Conservation (phyloP, 2,888 invertebrate genomes). For the Eumacrocentrus americanus region DNA sequence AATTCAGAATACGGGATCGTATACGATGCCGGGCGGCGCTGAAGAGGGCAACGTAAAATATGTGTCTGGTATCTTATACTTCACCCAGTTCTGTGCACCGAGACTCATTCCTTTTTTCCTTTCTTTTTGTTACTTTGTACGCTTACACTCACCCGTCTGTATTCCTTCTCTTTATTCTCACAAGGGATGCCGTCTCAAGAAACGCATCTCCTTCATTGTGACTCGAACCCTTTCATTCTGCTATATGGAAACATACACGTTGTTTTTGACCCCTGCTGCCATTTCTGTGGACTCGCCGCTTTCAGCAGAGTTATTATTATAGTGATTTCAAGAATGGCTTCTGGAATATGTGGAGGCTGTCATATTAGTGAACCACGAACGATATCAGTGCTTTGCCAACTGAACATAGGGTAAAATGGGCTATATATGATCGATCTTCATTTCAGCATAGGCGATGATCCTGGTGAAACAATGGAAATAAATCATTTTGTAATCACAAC, state of each 20-base stretch:
- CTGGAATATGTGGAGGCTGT: slow-evolving; percentile 53
- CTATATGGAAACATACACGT: not conserved
- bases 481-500: too few relatives aligned
- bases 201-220: slow-evolving; percentile 5
- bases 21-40: slow-evolving; percentile 36
- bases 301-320: slow-evolving; percentile 48
- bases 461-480: too few relatives aligned
- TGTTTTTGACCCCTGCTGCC: not conserved
- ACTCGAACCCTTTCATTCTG: not conserved
- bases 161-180: slow-evolving; percentile 7
- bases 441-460: too few relatives aligned
- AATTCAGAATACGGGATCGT: slow-evolving; percentile 52
- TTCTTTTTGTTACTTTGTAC: slow-evolving; percentile 2
- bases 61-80: slow-evolving; percentile 61
- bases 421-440: too few relatives aligned
- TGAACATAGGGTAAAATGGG: too few relatives aligned
- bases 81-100: slow-evolving; percentile 51
- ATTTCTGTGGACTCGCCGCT: slow-evolving; percentile 36
- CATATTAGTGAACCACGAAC: slow-evolving; percentile 52
- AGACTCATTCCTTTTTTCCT: slow-evolving; percentile 20
- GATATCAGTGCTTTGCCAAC: too few relatives aligned
- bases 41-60: slow-evolving; percentile 51
- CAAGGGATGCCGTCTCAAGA: slow-evolving; percentile 7
- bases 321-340: slow-evolving; percentile 43
- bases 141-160: slow-evolving; percentile 8